Conservation (phyloP, 2,797 vertebrate species). For the Silurus lanzhouensis region DNA sequence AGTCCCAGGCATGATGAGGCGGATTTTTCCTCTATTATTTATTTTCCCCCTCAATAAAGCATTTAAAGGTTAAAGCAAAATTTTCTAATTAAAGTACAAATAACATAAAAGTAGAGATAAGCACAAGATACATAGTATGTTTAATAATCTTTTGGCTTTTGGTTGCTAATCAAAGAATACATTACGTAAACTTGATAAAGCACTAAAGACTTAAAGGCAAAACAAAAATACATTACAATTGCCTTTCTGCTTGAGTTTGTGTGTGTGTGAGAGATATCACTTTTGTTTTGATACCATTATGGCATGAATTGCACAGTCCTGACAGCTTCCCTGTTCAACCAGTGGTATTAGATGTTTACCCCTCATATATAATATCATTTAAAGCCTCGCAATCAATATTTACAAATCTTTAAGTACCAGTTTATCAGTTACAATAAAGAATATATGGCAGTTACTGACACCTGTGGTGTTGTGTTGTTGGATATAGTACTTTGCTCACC, state of each 20-base stretch:
- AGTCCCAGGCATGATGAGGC: no score
- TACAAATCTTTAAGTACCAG: neutral
- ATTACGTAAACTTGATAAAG: neutral
- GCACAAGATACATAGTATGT: neutral
- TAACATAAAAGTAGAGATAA: neutral
- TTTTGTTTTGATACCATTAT: neutral
- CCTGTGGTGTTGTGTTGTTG: neutral
- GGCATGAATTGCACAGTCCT: neutral
- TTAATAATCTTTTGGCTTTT: neutral
- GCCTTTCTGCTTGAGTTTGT: neutral
- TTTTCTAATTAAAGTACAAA: neutral
- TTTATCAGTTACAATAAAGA: neutral
- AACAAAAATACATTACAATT: neutral
- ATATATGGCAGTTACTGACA: neutral
- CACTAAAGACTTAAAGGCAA: neutral
- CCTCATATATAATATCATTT: neutral
- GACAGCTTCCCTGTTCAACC: neutral
- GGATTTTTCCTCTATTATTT: neutral
- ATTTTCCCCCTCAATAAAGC: no score
- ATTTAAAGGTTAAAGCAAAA: neutral
- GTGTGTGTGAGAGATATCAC: neutral
- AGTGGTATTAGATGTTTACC: neutral
- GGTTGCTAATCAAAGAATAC: no score
- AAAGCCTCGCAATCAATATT: neutral
- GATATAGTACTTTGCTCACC: neutral